Evolutionary conservation across 2,888 invertebrate species (phyloP).

Genomic region (Archaeoteleia sp.): DNA sequence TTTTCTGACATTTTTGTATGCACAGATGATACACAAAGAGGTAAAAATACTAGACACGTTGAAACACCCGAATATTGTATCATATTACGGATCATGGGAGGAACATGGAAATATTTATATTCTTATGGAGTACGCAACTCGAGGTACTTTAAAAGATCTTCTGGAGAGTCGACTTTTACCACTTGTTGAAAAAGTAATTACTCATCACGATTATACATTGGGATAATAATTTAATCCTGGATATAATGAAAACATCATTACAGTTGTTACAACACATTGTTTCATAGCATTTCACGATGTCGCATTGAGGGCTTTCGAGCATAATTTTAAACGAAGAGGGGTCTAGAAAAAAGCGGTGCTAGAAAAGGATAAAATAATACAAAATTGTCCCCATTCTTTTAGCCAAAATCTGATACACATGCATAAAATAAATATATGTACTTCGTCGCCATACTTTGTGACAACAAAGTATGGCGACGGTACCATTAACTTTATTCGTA

Average conservation of each 20-base stretch:
- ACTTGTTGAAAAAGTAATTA: constrained; percentile 62
- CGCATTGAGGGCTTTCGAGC: too few relatives aligned
- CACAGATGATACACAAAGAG: constrained; percentile 64
- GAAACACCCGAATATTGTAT: constrained; percentile 70
- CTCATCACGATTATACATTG: not conserved
- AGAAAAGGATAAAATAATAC: too few relatives aligned
- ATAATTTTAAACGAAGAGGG: too few relatives aligned
- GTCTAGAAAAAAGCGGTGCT: too few relatives aligned
- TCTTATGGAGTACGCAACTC: constrained; percentile 91
- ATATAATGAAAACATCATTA: not conserved
- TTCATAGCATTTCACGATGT: too few relatives aligned
- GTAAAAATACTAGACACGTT: constrained; percentile 64
- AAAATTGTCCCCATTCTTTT: too few relatives aligned
- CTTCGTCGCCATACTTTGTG: too few relatives aligned
- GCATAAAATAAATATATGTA: too few relatives aligned
- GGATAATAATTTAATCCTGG: not conserved
- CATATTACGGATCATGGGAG: constrained; percentile 68
- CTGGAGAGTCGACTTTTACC: constrained; percentile 75
- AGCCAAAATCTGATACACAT: too few relatives aligned
- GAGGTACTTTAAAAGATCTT: constrained; percentile 85
- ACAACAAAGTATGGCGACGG: too few relatives aligned
- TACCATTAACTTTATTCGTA: too few relatives aligned
- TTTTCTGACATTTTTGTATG: constrained; percentile 4
- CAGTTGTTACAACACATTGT: constrained; percentile 1
- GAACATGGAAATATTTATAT: constrained; percentile 76